phyloP scores from a whole-genome alignment of 2,797 vertebrate species.

The Somateria mollissima region DNA sequence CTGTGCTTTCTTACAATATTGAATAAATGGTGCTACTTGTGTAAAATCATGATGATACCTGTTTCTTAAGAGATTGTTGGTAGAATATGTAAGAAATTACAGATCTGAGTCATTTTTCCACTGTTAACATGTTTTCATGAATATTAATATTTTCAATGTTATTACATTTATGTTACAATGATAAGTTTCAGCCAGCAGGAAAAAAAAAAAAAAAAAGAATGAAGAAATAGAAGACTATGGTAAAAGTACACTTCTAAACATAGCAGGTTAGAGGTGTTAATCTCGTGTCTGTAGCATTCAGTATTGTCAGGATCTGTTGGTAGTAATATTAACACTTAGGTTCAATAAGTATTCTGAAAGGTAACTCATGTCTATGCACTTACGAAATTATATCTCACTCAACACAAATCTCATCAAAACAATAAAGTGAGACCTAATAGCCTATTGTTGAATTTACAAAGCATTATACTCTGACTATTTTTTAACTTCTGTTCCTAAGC shows the following conservation, averaged over 20 bases:
- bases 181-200: not conserved
- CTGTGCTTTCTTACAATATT: not conserved
- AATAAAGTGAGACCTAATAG: not conserved
- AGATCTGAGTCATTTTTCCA: not conserved
- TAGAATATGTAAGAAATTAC: not conserved
- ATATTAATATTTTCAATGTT: not conserved
- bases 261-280: not conserved
- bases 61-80: not conserved
- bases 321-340: not conserved
- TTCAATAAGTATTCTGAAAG: not conserved
- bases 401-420: not conserved
- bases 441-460: not conserved
- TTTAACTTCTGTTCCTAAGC: not conserved
- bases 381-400: not conserved
- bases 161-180: not conserved
- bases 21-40: not conserved
- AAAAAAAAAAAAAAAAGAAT: not conserved
- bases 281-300: not conserved
- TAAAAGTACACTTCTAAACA: not conserved
- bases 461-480: not conserved
- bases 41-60: not conserved
- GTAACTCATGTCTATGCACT: not conserved
- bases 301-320: not conserved
- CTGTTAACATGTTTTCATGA: not conserved
- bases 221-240: not conserved